Evolutionary conservation across 64 coral and sea anemone genomes (phyloP).

Genomic region (Pocillopora damicornis): DNA sequence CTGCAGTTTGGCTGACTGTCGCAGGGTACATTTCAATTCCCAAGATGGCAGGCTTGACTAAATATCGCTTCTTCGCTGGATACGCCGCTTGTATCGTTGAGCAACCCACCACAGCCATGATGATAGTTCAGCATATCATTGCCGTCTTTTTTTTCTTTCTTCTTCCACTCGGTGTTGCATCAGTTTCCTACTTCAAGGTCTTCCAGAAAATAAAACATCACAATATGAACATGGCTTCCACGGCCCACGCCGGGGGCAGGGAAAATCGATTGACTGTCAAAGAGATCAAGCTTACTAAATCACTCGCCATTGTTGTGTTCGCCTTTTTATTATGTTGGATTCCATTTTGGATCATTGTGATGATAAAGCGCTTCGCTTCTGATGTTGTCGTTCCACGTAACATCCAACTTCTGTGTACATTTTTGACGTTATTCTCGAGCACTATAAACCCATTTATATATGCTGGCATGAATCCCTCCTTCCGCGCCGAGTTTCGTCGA

Average conservation of each 20-base stretch:
- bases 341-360: slow-evolving; percentile 7
- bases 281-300: slow-evolving; percentile 14
- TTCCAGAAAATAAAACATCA: background rate
- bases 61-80: slow-evolving; percentile 6
- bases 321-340: slow-evolving; percentile 8
- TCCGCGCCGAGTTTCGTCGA: background rate
- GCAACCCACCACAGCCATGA: background rate
- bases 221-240: background rate
- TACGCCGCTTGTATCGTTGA: slow-evolving; percentile 9
- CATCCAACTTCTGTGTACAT: slow-evolving; percentile 2
- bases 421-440: slow-evolving; percentile 5
- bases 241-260: background rate
- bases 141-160: background rate
- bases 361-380: slow-evolving; percentile 5
- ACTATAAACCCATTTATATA: slow-evolving; percentile 4
- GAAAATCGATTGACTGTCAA: background rate
- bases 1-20: background rate
- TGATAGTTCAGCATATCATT: background rate
- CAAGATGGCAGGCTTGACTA: background rate
- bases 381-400: slow-evolving; percentile 13
- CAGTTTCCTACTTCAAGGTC: slow-evolving; percentile 12
- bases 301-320: slow-evolving; percentile 1
- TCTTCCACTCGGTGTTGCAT: background rate
- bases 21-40: slow-evolving; percentile 8
- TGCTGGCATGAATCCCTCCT: slow-evolving; percentile 1